phyloP scores from a whole-genome alignment of 2,797 vertebrate genomes.

The Brachymystax lenok region DNA sequence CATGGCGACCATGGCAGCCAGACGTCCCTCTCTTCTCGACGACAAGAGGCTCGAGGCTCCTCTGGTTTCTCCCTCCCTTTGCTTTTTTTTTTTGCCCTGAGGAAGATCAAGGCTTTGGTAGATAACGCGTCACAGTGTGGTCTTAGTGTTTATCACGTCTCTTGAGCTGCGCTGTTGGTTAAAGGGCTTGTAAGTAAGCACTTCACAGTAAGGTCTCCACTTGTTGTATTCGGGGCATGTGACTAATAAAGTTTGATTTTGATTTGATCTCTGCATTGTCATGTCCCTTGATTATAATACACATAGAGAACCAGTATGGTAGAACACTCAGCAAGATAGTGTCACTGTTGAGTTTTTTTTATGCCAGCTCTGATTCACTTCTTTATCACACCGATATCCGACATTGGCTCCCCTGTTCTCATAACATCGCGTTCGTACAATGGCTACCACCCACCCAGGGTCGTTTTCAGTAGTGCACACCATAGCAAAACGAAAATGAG shows the following conservation, averaged over 20 bases:
- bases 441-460: constrained; percentile 21
- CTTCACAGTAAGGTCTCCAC: too few relatives aligned
- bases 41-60: background rate
- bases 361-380: constrained; percentile 30
- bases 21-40: constrained; percentile 14
- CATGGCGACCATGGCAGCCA: constrained; percentile 63
- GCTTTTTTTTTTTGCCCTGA: too few relatives aligned
- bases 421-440: constrained; percentile 11
- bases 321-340: background rate
- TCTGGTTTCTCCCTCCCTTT: too few relatives aligned
- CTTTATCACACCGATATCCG: constrained; percentile 32
- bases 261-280: background rate
- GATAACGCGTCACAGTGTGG: background rate
- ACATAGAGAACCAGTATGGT: too few relatives aligned
- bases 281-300: background rate
- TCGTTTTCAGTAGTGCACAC: background rate
- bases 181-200: too few relatives aligned
- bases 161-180: too few relatives aligned
- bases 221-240: too few relatives aligned
- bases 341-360: constrained; percentile 15
- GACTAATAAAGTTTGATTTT: too few relatives aligned
- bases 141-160: background rate
- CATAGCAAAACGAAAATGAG: background rate
- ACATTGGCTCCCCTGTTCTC: constrained; percentile 12
- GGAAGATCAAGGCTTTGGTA: background rate